These are phyloP conservation scores for Cyanoderma ruficeps DNA, from an alignment of 2,113 vertebrate genomes.

Conservation along the genomic window DNA sequence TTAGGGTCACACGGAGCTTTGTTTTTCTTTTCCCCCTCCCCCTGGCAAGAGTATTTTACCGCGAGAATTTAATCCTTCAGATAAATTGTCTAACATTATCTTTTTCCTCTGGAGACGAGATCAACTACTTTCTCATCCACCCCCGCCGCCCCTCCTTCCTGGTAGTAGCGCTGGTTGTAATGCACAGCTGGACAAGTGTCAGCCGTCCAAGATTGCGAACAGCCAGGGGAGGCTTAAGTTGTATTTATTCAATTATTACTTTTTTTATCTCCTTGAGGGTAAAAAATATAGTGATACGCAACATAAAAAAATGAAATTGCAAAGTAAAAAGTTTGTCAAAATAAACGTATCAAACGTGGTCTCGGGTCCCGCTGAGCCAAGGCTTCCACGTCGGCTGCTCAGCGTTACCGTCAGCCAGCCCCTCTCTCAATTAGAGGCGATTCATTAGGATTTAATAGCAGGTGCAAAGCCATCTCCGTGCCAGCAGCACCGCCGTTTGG, in stretches of 20 bases:
- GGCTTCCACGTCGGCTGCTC: background rate
- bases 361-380: background rate
- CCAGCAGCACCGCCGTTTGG: background rate
- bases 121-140: background rate
- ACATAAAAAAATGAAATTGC: background rate
- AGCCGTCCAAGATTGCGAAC: background rate
- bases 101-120: conserved; percentile 23
- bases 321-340: background rate
- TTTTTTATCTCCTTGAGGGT: background rate
- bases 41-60: background rate
- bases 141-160: background rate
- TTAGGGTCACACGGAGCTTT: background rate
- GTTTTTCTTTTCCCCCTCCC: background rate
- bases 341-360: background rate
- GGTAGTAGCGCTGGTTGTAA: background rate
- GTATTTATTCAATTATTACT: background rate
- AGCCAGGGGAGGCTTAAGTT: background rate
- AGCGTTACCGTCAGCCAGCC: background rate
- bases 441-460: conserved; percentile 50
- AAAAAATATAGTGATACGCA: background rate
- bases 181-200: conserved; percentile 27
- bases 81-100: conserved; percentile 1
- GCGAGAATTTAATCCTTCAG: conserved; percentile 8
- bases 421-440: background rate
- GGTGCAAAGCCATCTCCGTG: conserved; percentile 52